phyloP scores from a whole-genome alignment of 1,140 invertebrate genomes.

The Aphelinus certus region DNA sequence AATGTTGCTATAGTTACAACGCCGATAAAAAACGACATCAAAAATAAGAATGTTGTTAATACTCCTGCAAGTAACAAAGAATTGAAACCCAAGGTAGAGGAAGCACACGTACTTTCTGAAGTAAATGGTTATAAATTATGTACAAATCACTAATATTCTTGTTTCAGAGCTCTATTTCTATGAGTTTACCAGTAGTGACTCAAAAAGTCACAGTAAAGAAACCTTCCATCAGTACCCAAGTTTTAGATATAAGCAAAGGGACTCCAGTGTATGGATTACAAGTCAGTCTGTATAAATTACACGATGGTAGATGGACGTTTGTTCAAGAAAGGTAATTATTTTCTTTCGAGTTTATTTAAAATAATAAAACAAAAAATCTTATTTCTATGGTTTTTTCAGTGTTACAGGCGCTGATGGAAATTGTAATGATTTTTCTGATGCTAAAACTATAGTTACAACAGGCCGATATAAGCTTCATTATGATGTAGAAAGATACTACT shows the following conservation, averaged over 20 bases:
- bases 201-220: conserved; percentile 42
- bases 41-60: conserved; percentile 3
- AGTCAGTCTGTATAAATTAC: conserved; percentile 74
- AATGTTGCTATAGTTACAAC: conserved; percentile 33
- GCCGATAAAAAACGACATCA: conserved; percentile 21
- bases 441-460: conserved; percentile 68
- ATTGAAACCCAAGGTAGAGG: no score
- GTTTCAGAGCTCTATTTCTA: no score
- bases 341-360: not conserved
- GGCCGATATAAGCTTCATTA: conserved; percentile 82
- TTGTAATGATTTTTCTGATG: conserved; percentile 70
- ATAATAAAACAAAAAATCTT: not conserved
- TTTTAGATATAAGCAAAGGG: conserved; percentile 75
- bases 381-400: conserved; percentile 55
- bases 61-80: no score
- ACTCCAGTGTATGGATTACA: conserved; percentile 69
- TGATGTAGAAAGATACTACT: conserved; percentile 79
- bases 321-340: conserved; percentile 67
- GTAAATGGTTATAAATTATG: no score
- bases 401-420: conserved; percentile 74
- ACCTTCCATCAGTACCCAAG: conserved; percentile 71
- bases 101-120: no score
- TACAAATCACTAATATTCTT: no score
- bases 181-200: not conserved
- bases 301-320: conserved; percentile 71